Evolutionary conservation across 2,113 vertebrate species (phyloP), one percentile per base, ranked within the genome.

Genomic region (Ceyx melanurus): DNA sequence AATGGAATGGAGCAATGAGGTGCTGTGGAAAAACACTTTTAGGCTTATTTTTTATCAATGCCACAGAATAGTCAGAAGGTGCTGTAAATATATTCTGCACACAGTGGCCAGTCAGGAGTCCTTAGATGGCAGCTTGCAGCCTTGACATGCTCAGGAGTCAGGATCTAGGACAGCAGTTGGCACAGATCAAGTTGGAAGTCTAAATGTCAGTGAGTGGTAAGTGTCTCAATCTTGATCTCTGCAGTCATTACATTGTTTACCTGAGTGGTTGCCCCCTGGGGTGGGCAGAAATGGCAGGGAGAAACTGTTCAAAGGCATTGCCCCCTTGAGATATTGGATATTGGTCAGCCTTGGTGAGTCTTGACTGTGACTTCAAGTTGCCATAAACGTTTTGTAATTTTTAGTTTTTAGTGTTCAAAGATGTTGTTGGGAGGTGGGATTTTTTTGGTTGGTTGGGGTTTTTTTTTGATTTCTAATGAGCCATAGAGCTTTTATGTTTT

Each of bases 251-350:
- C 46, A 46, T 94, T 90, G 79, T 92, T 95, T 93, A 73, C 95
- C 87, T 97, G 93, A 95, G 68, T 61, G 76, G 31, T 33, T 92
- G 48, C 76, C 50, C 76, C 61, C 82, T 94, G 78, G 88, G 84
- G 71, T 90, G 90, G 83, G 94, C 92, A 94, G 79, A 97, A 96
- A 95, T 94, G 56, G 88, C 88, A 94, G 86, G 81, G 80, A 85
- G 80, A 88, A 81, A 64, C 40, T 33, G 53, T 91, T 97, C 86
- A 68, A 85, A 92, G 90, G 78, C 74, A 43, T 89, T 79, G 56
- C 86, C 54, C 68, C 68, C 60, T 58, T 53, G 78, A 79, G 48
- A 65, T 86, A 16, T 20, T 78, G 82, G 91, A n/a, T 88, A 82
- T 61, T 42, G 72, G 68, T 71, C 85, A 62, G 22, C 51, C 35